Conservation (phyloP, 2,113 vertebrate genomes). For the Lophura nycthemera region DNA sequence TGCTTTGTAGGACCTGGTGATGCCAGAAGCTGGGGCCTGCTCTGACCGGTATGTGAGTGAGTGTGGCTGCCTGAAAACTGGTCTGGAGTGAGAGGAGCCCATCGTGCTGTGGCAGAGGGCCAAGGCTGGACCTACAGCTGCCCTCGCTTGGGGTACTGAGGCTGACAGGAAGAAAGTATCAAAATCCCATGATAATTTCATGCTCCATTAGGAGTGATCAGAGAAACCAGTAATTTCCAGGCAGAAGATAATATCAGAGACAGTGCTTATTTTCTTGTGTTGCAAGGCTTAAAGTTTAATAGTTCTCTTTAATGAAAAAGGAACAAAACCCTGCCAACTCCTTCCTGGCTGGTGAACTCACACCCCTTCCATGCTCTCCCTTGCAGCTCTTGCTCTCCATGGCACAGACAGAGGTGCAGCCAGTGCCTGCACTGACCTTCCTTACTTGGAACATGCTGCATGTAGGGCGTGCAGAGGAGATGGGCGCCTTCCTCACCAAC, state of each 20-base stretch:
- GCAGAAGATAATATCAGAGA: constrained; percentile 4
- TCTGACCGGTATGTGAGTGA: neutral
- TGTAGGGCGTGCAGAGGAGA: fast-evolving
- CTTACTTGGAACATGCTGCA: neutral
- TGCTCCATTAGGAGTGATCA: neutral
- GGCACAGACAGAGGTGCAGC: neutral
- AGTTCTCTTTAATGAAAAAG: constrained; percentile 34
- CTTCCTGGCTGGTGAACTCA: neutral
- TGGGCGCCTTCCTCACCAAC: neutral
- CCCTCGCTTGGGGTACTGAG: fast-evolving
- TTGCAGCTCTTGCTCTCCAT: neutral
- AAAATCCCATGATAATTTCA: neutral
- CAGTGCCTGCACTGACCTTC: neutral
- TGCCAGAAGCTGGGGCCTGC: neutral
- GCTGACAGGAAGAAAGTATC: neutral
- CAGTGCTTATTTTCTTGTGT: neutral
- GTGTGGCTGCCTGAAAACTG: neutral
- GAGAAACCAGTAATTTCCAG: constrained; percentile 20
- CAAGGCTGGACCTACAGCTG: neutral
- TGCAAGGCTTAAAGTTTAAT: constrained; percentile 29
- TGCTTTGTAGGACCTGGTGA: fast-evolving
- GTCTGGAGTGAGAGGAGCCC: neutral
- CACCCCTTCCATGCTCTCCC: neutral
- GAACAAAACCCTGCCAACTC: neutral
- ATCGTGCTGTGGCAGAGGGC: neutral